Evolutionary conservation across 2,113 vertebrate genomes (phyloP), one percentile per base, ranked within the genome.

Genomic region (Campylomormyrus numenius): DNA sequence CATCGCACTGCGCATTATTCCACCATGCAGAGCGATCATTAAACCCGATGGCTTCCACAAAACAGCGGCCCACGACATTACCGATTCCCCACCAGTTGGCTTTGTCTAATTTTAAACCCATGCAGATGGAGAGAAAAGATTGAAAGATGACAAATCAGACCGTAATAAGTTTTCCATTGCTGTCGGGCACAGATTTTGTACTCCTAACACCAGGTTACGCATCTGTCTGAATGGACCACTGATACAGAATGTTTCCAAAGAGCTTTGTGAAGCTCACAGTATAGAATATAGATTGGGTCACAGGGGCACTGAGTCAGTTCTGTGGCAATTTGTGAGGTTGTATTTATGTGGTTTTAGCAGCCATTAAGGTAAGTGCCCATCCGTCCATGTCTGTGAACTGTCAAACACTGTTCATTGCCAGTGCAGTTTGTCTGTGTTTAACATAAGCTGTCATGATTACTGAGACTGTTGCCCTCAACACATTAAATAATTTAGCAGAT

Each of bases 401-500:
- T 70, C 62, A 10, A 70, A 70, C 62, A 70, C n/a, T 11, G 74
- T 7, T 42, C 74, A 39, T 42, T 80, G 74, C 74, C 74, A 80
- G 35, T 42, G 74, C 74, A 80, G 74, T 80, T 70, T 15, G 74
- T 80, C 35, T 42, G 13, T 42, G 74, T 80, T 80, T 80, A 80
- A 42, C 74, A 80, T 80, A 80, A 35, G 62, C 62, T 70, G 35
- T 17, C 74, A 42, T 42, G 74, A 80, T 42, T 80, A 39, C 17
- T 80, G 74, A 80, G 74, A 80, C 15, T 39, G 35, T 80, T 80
- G 31, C 74, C n/a, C 74, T 42, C 35, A 42, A 80, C 74, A 80
- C 35, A 42, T 80, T 80, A 80, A 80, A 80, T 80, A 80, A 42
- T 80, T 80, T 80, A 80, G 74, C 74, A 80, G 74, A 39, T 80